Base-by-base conservation (phyloP, 2,888 invertebrate species). In the Lathronympha strigana region DNA sequence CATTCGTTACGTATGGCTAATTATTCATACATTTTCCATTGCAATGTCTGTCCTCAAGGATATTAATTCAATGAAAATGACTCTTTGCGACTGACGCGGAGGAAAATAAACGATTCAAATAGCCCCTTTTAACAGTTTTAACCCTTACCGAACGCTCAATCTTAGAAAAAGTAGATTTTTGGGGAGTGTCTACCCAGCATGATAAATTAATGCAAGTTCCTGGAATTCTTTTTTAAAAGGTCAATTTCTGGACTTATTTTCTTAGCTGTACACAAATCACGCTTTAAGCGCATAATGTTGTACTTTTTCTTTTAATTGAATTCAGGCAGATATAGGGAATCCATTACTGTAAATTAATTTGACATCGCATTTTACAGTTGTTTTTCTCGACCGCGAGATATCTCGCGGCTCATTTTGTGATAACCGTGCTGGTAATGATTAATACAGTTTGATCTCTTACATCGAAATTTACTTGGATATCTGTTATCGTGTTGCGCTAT, bases 161-260 rank as follows among this genome's bases (percentile, higher is more conserved):
- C 57, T 43, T 63, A 43, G 40, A 33, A 43, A 53, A 57, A 38
- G 50, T 23, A 43, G 57, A 57, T 58, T 63, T 63, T 43, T 43
- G 33, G 55, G 63, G 63, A 57, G 40, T 51, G 50, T 51, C 57
- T 57, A 23, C 31, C 50, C 49, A 63, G 40, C 33, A 58, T 50
- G 57, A 63, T 63, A 63, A 57, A 63, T 63, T 63, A 50, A 13
- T 8, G 25, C 31, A n/a, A 31, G 51, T 57, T 63, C 57, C 25
- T 43, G 40, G 57, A 21, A 25, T 51, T 50, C 19, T 21, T 49
- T 31, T 50, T 28, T 54, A 43, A 21, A 33, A 63, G 47, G 36
- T 54, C 45, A 53, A 62, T 47, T 53, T 33, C 13, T 53, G 61
- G 45, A 45, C 15, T 54, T 21, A n/a, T 15, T 9, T 6, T 23